Conservation (phyloP, 2,113 vertebrate genomes). For the Phainopepla nitens region DNA sequence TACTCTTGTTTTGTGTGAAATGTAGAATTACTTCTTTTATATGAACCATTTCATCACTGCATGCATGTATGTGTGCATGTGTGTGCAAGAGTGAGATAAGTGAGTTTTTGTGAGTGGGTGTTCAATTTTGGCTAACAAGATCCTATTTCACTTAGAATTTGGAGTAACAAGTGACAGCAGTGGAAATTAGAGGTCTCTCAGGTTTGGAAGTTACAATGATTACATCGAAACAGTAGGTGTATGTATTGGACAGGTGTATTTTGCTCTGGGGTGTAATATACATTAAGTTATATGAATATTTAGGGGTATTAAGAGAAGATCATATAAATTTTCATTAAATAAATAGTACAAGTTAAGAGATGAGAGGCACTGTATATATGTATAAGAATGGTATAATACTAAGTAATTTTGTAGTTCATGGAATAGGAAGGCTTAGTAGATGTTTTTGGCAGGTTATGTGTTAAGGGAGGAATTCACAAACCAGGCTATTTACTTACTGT, state of each 20-base stretch:
- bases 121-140: constrained; percentile 1
- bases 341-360: not conserved
- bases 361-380: not conserved
- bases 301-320: not conserved
- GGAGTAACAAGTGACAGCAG: not conserved
- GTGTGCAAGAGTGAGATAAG: not conserved
- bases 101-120: not conserved
- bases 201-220: not conserved
- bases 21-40: not conserved
- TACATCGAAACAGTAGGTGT: not conserved
- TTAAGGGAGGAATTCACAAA: not conserved
- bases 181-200: not conserved
- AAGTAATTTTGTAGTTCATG: not conserved
- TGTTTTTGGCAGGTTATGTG: not conserved
- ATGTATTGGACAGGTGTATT: not conserved
- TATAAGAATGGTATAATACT: not conserved
- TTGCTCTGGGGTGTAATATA: not conserved
- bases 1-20: not conserved
- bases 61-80: not conserved
- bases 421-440: not conserved
- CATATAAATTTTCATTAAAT: not conserved
- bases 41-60: not conserved
- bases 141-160: not conserved
- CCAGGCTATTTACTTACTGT: not conserved
- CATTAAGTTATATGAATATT: not conserved